These are phyloP conservation scores for Sebastes hubbsi DNA, from an alignment of 2,797 vertebrate genomes.

Conservation along the genomic window DNA sequence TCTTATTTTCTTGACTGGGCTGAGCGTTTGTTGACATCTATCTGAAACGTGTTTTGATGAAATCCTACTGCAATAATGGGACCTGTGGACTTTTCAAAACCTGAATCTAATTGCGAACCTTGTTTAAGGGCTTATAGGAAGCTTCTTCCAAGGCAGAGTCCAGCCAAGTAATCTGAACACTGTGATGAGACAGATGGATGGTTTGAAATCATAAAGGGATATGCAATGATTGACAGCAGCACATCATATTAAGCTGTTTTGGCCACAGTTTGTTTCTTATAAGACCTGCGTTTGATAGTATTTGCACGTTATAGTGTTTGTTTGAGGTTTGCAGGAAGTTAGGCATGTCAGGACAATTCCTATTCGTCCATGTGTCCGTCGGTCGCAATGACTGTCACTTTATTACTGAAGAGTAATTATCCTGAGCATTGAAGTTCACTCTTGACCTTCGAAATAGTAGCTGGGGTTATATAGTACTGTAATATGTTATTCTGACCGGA, in stretches of 20 bases:
- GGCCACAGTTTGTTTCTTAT: neutral
- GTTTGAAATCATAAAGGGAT: conserved; percentile 22
- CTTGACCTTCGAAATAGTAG: neutral
- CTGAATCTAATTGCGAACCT: conserved; percentile 1
- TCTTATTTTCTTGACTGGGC: conserved; percentile 7
- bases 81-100: conserved; percentile 44
- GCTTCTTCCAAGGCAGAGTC: conserved; percentile 24
- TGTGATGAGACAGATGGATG: conserved; percentile 54
- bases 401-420: neutral
- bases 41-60: conserved; percentile 15
- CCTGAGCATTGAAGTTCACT: neutral
- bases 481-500: neutral
- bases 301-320: neutral
- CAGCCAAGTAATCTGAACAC: conserved; percentile 57
- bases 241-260: neutral
- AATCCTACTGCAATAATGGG: conserved; percentile 27
- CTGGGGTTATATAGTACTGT: neutral
- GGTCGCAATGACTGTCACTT: neutral
- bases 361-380: neutral
- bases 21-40: conserved; percentile 8
- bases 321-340: neutral
- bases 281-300: conserved; percentile 21
- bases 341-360: neutral
- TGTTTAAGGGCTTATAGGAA: conserved; percentile 32
- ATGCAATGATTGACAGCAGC: conserved; percentile 2